Conservation (phyloP, 2,888 invertebrate genomes). For the Machimus atricapillus region DNA sequence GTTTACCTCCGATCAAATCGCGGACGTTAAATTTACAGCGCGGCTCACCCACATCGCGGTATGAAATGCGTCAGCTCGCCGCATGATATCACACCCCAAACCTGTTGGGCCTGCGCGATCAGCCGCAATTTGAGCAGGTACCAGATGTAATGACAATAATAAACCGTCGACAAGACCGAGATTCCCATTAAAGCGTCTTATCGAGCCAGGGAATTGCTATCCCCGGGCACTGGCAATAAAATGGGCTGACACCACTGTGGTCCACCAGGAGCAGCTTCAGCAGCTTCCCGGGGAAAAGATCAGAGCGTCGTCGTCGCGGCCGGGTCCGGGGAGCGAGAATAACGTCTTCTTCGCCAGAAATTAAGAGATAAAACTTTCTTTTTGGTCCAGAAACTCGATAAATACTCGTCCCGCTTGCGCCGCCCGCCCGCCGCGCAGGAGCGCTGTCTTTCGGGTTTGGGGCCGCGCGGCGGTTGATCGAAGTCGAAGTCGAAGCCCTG, state of each 20-base stretch:
- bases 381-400: conserved; percentile 25
- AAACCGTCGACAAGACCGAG: conserved; percentile 25
- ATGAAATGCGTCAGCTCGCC: conserved; percentile 32
- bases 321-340: conserved; percentile 12
- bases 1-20: conserved; percentile 31
- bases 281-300: conserved; percentile 10
- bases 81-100: conserved; percentile 37
- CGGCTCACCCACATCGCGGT: conserved; percentile 31
- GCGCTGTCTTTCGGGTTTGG: neutral
- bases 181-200: conserved; percentile 33
- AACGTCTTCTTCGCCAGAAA: conserved; percentile 38
- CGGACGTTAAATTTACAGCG: conserved; percentile 23
- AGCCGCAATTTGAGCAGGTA: neutral
- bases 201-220: conserved; percentile 20
- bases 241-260: conserved; percentile 19
- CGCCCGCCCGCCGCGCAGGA: neutral
- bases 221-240: conserved; percentile 12
- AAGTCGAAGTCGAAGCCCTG: neutral
- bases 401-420: neutral
- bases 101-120: conserved; percentile 8
- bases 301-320: neutral
- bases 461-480: neutral
- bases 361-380: conserved; percentile 43
- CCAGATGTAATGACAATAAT: conserved; percentile 38
- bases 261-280: conserved; percentile 28